Evolutionary conservation across 2,888 invertebrate genomes (phyloP).

Genomic region (Formica aserva): DNA sequence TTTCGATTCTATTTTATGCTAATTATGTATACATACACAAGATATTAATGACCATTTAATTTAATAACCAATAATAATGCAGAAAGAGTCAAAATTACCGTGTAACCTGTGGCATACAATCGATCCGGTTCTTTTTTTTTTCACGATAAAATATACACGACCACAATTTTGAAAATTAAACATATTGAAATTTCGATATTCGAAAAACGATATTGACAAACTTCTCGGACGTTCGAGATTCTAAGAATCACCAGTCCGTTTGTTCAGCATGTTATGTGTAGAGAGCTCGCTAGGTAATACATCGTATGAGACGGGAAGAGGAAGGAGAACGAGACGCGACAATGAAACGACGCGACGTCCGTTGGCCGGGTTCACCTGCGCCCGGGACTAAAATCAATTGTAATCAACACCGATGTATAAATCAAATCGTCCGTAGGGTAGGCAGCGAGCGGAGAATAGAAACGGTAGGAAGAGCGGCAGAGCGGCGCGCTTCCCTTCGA

Average conservation of each 20-base stretch:
- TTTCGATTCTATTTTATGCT: neutral
- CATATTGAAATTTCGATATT: slow-evolving; percentile 3
- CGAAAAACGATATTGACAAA: slow-evolving; percentile 43
- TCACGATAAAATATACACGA: neutral
- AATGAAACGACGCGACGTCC: slow-evolving; percentile 39
- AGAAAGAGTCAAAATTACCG: neutral
- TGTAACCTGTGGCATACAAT: neutral
- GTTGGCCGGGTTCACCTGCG: slow-evolving; percentile 50
- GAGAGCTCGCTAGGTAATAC: neutral
- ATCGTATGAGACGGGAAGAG: slow-evolving; percentile 23
- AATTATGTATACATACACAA: neutral
- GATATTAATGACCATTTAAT: too few relatives aligned
- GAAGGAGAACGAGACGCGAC: slow-evolving; percentile 53
- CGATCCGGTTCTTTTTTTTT: neutral
- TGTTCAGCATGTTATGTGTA: neutral
- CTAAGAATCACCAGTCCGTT: slow-evolving; percentile 33
- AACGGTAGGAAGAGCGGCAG: slow-evolving; percentile 62
- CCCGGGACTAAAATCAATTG: slow-evolving; percentile 80
- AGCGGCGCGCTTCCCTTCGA: slow-evolving; percentile 69
- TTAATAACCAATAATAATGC: neutral
- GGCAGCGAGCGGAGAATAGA: slow-evolving; percentile 55
- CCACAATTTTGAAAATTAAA: slow-evolving; percentile 33
- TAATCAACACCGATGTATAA: slow-evolving; percentile 80
- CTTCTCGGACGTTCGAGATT: slow-evolving; percentile 24
- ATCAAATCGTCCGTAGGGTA: slow-evolving; percentile 75